Evolutionary conservation across 2,888 invertebrate genomes (phyloP), one percentile per base, ranked within the genome.

Genomic region (Erannis defoliaria): DNA sequence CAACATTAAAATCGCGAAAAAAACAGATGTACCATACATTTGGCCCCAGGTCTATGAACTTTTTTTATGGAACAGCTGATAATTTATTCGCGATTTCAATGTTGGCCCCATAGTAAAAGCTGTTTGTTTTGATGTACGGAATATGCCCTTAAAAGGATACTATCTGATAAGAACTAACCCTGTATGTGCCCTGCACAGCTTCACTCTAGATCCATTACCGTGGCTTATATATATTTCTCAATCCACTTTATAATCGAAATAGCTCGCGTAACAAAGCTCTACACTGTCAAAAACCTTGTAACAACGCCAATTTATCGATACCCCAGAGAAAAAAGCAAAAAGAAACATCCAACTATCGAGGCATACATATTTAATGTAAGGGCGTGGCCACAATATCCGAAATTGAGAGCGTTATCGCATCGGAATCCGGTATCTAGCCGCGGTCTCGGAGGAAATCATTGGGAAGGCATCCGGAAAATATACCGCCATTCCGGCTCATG

Each of bases 381-480:
- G 86, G 88, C 88, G 88, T 85, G 86, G 87, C 80, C 81, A 88
- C 86, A 79, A 81, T 81, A 84, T 79, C 83, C 88, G 88, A 88
- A 90, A 90, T 90, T 87, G 89, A 87, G 88, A 86, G 84, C 88
- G 90, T 88, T 93, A 93, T 93, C 93, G 90, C 89, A 92, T 91
- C 89, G 90, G 89, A 90, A 92, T 91, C 89, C 91, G 89, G 92
- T 91, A 93, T 93, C 93, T 89, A 87, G 90, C 87, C 86, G 45
- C 86, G 90, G 94, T 95, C 95, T 95, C 95, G 86, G 93, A 95
- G 95, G 95, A 95, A 95, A 95, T 95, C 95, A 95, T 95, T 94
- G 95, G 94, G 94, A 95, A 95, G 95, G 95, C 95, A 95, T 94
- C 95, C 94, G 93, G 94, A 94, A 93, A 94, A 94, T 94, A 94